phyloP scores from a whole-genome alignment of 2,797 vertebrate genomes.

The Thalassophryne amazonica region DNA sequence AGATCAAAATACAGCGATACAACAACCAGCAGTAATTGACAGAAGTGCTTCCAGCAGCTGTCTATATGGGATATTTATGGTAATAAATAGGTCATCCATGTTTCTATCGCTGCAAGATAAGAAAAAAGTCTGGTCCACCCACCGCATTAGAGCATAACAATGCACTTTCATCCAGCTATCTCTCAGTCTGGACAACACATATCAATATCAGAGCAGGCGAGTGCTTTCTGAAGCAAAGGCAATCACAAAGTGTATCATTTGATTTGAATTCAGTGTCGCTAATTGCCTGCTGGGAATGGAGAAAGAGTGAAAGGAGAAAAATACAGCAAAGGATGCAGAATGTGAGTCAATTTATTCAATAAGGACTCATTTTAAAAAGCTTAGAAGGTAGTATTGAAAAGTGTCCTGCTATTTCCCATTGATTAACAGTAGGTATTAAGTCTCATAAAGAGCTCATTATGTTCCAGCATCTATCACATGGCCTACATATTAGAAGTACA shows the following conservation, averaged over 20 bases:
- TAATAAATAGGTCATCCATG: constrained; percentile 64
- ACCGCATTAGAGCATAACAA: constrained; percentile 29
- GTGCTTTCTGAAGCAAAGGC: constrained; percentile 31
- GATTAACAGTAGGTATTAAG: constrained; percentile 95
- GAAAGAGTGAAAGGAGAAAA: constrained; percentile 70
- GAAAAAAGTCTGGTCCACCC: constrained; percentile 47
- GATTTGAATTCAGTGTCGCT: constrained; percentile 79
- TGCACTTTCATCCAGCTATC: constrained; percentile 41
- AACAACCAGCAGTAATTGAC: constrained; percentile 64
- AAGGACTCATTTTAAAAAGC: constrained; percentile 89
- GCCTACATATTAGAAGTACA: constrained; percentile 78
- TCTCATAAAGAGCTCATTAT: constrained; percentile 90
- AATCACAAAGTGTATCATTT: constrained; percentile 55
- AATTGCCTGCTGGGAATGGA: constrained; percentile 81
- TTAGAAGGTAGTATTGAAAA: constrained; percentile 88
- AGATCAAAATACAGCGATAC: constrained; percentile 69
- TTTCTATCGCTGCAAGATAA: constrained; percentile 40
- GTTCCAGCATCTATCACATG: constrained; percentile 81
- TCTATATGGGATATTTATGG: constrained; percentile 59
- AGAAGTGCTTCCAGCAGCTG: constrained; percentile 51
- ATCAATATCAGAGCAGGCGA: constrained; percentile 23
- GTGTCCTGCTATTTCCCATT: constrained; percentile 86
- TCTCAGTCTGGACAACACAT: constrained; percentile 22
- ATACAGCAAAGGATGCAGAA: constrained; percentile 60
- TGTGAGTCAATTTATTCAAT: constrained; percentile 89